Evolutionary conservation across 1,140 invertebrate species (phyloP), one percentile per base, ranked within the genome.

Genomic region (Eulimnadia texana): DNA sequence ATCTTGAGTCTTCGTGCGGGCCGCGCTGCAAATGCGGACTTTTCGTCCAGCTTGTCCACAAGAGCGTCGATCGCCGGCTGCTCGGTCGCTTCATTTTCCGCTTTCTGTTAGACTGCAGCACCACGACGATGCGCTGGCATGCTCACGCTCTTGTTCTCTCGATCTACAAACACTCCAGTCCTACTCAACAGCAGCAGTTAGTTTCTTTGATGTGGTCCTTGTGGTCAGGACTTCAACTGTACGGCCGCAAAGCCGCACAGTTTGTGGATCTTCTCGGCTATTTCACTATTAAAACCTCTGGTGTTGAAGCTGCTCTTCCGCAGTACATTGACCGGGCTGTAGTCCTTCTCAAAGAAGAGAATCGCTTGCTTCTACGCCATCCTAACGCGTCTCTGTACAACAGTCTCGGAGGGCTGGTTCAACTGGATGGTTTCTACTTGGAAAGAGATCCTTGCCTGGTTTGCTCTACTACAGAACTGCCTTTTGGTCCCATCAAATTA

Each of bases 391-490:
- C 86, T 64, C 79, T 97, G 3, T 98, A 98, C 72, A 88, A 88
- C 16, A 86, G 91, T 56, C 74, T 98, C 24, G 85, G 90, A 53
- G 89, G 90, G 3, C 88, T 91, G 69, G 88, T 97, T 11, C 92
- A 97, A 69, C 81, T 98, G 52, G 93, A 97, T 72, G 93, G 94
- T 0, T 96, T 92, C 73, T 98, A 93, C 72, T 75, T 98, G 42
- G 94, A 98, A 76, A 93, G 90, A 64, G 93, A 97, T 70, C 94
- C 94, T 0, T 98, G 94, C 70, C 79, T 97, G 22, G 93, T 97
- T 0, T 98, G 94, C 71, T 97, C 97, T 72, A 96, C 96, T 76
- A 92, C 93, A 0, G 94, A 98, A 73, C 87, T 96, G 16, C 84
- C 92, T 1, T 88, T 93, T 78, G 76, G 85, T 0, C 90, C 86